Percentiles rank a stretch among this genome's conserved stretches.
phyloP scores from a whole-genome alignment of 2,888 invertebrate species.

The Pyralis farinalis region DNA sequence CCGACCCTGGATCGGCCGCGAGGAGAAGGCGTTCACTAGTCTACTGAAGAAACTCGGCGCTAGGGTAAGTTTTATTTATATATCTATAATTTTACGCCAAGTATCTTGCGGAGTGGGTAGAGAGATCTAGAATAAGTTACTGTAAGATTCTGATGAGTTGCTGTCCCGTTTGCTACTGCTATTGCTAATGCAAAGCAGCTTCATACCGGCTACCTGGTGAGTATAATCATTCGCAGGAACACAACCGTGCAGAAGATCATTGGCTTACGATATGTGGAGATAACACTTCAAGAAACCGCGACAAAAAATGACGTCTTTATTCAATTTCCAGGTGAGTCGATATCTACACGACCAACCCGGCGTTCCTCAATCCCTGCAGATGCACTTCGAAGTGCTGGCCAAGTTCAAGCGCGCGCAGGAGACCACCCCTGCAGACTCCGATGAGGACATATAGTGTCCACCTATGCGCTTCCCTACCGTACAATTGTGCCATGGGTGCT shows the following conservation, averaged over 20 bases:
- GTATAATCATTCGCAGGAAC: no score
- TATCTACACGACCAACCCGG: constrained; percentile 44
- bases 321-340: constrained; percentile 36
- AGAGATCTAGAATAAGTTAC: no score
- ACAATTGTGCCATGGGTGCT: background rate
- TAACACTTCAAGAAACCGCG: no score
- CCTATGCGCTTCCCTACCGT: background rate
- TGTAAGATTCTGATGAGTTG: no score
- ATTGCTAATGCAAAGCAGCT: no score
- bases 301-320: no score
- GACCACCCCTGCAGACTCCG: constrained; percentile 26
- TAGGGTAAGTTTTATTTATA: constrained; percentile 61
- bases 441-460: constrained; percentile 24
- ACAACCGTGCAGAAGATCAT: no score
- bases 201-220: no score
- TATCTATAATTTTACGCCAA: no score
- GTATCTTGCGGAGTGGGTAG: no score
- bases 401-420: constrained; percentile 70
- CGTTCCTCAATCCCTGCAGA: constrained; percentile 79
- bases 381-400: constrained; percentile 89
- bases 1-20: constrained; percentile 91
- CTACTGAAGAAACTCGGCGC: constrained; percentile 84
- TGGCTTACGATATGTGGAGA: no score
- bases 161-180: no score
- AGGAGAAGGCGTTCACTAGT: constrained; percentile 89